phyloP scores from a whole-genome alignment of 2,113 vertebrate genomes.

The Aegithalos caudatus region DNA sequence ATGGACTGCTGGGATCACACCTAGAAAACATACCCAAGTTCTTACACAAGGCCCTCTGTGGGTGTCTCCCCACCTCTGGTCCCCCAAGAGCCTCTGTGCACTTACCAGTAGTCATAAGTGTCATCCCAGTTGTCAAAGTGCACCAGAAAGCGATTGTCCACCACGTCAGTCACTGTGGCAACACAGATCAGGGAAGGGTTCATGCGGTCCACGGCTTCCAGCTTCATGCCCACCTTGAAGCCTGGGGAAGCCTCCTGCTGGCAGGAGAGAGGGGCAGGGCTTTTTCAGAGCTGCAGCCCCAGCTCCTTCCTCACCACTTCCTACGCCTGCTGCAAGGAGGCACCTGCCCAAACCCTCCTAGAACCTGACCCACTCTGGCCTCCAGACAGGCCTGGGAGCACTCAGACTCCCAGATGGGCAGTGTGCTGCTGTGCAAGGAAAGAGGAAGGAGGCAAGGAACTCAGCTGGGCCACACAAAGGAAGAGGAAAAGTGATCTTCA shows the following conservation, averaged over 20 bases:
- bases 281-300: background rate
- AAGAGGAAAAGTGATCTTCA: background rate
- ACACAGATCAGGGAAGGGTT: conserved; percentile 97
- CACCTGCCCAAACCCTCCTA: background rate
- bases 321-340: background rate
- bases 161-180: conserved; percentile 93
- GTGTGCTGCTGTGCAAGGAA: background rate
- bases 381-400: background rate
- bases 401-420: background rate
- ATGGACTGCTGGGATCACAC: conserved; percentile 95
- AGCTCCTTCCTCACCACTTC: background rate
- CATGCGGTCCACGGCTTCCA: conserved; percentile 97
- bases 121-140: conserved; percentile 99
- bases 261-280: background rate
- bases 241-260: conserved; percentile 81
- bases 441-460: background rate
- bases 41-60: background rate
- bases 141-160: conserved; percentile 91
- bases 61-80: background rate
- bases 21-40: conserved; percentile 67
- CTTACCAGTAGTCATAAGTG: conserved; percentile 97
- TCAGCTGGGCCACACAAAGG: background rate
- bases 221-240: conserved; percentile 94
- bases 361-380: background rate
- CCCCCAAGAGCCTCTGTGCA: background rate